These are phyloP conservation scores for Hermaeophaga mercurialis DNA, from an alignment of 2,888 invertebrate species.

Conservation along the genomic window DNA sequence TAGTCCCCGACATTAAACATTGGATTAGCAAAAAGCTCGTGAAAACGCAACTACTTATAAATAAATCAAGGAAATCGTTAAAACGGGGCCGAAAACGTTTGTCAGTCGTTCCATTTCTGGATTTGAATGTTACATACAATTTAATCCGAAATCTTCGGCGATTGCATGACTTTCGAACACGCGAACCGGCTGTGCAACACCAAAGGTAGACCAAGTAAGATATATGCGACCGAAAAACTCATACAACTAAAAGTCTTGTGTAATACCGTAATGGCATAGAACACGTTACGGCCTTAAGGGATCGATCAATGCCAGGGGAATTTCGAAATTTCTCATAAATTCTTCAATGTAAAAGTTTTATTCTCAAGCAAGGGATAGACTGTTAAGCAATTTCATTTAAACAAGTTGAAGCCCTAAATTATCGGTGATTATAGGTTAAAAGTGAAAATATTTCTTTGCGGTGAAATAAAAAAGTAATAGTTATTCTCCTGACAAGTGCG, in stretches of 20 bases:
- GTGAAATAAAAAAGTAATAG: too few relatives aligned
- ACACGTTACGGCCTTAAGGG: constrained; percentile 13
- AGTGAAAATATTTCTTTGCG: too few relatives aligned
- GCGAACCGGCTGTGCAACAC: not conserved
- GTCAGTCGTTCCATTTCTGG: constrained; percentile 21
- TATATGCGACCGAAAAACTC: constrained; percentile 10
- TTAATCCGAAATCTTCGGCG: constrained; percentile 15
- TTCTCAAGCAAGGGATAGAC: too few relatives aligned
- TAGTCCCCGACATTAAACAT: too few relatives aligned
- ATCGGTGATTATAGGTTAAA: too few relatives aligned
- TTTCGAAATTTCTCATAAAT: constrained; percentile 12
- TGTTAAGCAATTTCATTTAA: too few relatives aligned
- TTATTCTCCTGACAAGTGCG: too few relatives aligned
- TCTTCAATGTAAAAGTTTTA: too few relatives aligned
- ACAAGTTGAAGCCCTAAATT: too few relatives aligned
- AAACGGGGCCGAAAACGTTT: constrained; percentile 6
- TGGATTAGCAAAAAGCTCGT: not conserved
- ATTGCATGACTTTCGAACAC: constrained; percentile 14
- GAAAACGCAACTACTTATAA: constrained; percentile 1
- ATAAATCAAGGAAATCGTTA: constrained; percentile 15
- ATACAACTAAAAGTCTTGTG: constrained; percentile 11
- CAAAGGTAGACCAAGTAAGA: not conserved
- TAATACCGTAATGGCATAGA: constrained; percentile 14
- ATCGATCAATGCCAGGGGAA: constrained; percentile 4
- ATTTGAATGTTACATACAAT: constrained; percentile 18